Percentiles rank a stretch among this genome's conserved stretches.
These are phyloP conservation scores for Aldabrachelys gigantea DNA, from an alignment of 2,113 vertebrate genomes.

Conservation along the genomic window DNA sequence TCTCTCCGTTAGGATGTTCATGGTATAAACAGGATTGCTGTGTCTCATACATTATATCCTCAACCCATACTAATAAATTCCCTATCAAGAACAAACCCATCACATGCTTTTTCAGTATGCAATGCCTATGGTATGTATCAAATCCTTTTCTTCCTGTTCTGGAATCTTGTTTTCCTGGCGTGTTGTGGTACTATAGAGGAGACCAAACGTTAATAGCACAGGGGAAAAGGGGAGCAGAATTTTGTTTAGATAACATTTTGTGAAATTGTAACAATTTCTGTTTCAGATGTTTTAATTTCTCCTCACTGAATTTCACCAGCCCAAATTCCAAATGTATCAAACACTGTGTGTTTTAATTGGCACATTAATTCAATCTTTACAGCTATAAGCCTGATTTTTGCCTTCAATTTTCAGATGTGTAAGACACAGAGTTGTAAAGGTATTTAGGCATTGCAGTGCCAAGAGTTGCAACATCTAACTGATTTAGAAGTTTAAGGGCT, in stretches of 20 bases:
- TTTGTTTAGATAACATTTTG: background rate
- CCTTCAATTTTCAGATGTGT: background rate
- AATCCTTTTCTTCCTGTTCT: background rate
- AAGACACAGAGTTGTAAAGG: no score
- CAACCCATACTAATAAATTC: background rate
- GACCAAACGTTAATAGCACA: background rate
- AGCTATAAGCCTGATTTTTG: background rate
- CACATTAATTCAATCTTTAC: background rate
- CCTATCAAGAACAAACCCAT: constrained; percentile 2
- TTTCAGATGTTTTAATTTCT: background rate
- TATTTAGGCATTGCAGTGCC: no score
- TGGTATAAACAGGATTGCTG: background rate
- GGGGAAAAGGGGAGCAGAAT: background rate
- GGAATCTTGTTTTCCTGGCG: background rate
- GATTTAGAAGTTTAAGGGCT: no score
- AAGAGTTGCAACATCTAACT: no score
- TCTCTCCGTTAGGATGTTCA: background rate
- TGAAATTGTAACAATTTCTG: background rate
- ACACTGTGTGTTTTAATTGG: background rate
- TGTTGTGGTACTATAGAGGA: background rate
- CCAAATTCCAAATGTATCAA: constrained; percentile 13
- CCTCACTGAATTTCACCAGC: background rate
- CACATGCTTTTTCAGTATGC: background rate
- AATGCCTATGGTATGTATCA: no score
- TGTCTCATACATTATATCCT: background rate